These are phyloP conservation scores for Amblyjoppa proteus DNA, from an alignment of 2,888 invertebrate genomes.

Conservation along the genomic window DNA sequence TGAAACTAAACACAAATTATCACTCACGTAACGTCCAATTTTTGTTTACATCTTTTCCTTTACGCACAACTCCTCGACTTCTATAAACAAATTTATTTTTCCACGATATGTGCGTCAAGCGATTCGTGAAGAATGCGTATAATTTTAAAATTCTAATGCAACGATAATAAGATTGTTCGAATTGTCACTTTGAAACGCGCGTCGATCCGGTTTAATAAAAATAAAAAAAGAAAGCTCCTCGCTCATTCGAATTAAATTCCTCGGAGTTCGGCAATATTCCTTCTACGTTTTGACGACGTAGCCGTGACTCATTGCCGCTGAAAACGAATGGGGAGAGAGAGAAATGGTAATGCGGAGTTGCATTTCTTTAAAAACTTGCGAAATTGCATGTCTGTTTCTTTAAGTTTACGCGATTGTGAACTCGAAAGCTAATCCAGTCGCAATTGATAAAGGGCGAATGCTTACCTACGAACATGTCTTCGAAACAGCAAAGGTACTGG, in stretches of 20 bases:
- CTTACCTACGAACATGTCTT: constrained; percentile 89
- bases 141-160: not conserved
- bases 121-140: not conserved
- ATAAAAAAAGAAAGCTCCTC: not conserved
- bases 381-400: not conserved
- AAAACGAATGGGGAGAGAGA: constrained; percentile 41
- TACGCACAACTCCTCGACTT: not conserved
- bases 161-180: not conserved
- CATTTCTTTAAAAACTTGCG: not conserved
- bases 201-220: not conserved
- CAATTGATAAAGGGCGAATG: not conserved
- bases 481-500: constrained; percentile 89
- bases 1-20: constrained; percentile 3
- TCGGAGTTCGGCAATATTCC: not conserved
- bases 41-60: not conserved
- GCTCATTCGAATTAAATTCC: not conserved
- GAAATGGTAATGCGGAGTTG: constrained; percentile 3
- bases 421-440: not conserved
- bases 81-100: not conserved
- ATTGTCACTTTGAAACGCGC: not conserved
- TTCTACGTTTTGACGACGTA: constrained; percentile 64
- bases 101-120: not conserved
- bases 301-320: constrained; percentile 68
- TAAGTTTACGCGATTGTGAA: not conserved
- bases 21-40: not conserved